phyloP scores from a whole-genome alignment of 2,797 vertebrate genomes.

The Cyprinodon diabolis region DNA sequence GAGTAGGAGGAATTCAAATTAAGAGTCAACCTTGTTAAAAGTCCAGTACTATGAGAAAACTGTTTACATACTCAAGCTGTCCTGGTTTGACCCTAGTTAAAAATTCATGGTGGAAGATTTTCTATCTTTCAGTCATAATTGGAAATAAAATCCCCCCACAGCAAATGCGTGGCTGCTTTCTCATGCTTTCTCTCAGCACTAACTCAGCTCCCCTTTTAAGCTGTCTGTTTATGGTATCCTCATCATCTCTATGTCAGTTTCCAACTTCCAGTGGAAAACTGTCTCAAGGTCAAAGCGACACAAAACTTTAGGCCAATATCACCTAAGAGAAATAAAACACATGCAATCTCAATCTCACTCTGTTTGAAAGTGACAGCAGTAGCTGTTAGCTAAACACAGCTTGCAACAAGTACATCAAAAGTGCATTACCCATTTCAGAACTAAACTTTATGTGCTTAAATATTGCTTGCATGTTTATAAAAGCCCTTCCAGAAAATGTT shows the following conservation, averaged over 20 bases:
- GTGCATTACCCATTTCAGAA: conserved; percentile 17
- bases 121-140: conserved; percentile 51
- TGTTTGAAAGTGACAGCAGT: conserved; percentile 17
- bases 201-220: conserved; percentile 68
- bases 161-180: conserved; percentile 47
- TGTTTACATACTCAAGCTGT: conserved; percentile 76
- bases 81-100: conserved; percentile 73
- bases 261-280: conserved; percentile 58
- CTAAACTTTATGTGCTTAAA: conserved; percentile 39
- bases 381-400: conserved; percentile 21
- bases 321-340: conserved; percentile 19
- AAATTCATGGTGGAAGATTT: conserved; percentile 74
- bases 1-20: conserved; percentile 67
- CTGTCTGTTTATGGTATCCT: conserved; percentile 62
- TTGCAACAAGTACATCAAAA: conserved; percentile 31
- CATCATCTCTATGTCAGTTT: conserved; percentile 50
- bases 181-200: conserved; percentile 49
- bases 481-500: conserved; percentile 45
- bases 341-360: conserved; percentile 24
- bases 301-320: conserved; percentile 67
- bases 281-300: conserved; percentile 71
- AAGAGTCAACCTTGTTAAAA: conserved; percentile 73
- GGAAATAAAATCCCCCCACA: conserved; percentile 64
- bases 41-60: conserved; percentile 50
- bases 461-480: conserved; percentile 28